Percentiles rank a stretch among this genome's conserved stretches.
These are phyloP conservation scores for Parnassius glacialis DNA, from an alignment of 2,888 invertebrate species.

Conservation along the genomic window DNA sequence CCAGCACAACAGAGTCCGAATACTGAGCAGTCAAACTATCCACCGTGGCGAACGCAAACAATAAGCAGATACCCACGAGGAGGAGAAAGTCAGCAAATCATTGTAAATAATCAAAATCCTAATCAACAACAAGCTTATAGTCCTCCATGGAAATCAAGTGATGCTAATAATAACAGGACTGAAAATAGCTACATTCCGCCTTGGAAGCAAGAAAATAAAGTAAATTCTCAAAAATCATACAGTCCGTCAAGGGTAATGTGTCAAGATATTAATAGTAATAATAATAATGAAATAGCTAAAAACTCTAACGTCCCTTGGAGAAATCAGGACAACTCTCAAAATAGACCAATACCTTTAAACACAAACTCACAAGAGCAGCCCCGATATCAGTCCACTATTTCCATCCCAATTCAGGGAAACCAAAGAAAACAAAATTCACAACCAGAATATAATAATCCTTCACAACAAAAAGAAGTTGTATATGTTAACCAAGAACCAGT, in stretches of 20 bases:
- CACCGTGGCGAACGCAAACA: conserved; percentile 70
- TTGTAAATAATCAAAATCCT: conserved; percentile 46
- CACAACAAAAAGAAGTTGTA: conserved; percentile 68
- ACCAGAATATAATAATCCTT: conserved; percentile 51
- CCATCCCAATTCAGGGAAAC: conserved; percentile 62
- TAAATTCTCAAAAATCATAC: conserved; percentile 51
- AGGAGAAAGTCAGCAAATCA: conserved; percentile 48
- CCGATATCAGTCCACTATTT: conserved; percentile 72
- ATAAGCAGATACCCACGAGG: conserved; percentile 59
- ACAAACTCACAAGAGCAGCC: conserved; percentile 49
- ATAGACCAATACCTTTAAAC: conserved; percentile 40
- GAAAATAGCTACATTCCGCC: conserved; percentile 52
- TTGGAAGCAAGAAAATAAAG: conserved; percentile 60
- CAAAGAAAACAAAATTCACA: conserved; percentile 59
- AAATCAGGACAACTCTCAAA: conserved; percentile 44
- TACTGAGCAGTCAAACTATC: conserved; percentile 44
- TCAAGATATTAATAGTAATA: conserved; percentile 61
- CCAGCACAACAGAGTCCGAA: conserved; percentile 44
- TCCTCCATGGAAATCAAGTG: conserved; percentile 64
- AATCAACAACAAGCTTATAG: conserved; percentile 55
- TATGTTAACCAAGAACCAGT: conserved; percentile 73
- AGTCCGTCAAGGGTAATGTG: conserved; percentile 53
- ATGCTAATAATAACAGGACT: conserved; percentile 51
- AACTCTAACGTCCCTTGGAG: conserved; percentile 53
- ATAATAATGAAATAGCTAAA: conserved; percentile 58